Conservation (phyloP, 2,113 vertebrate species). For the Arvicanthis niloticus region DNA sequence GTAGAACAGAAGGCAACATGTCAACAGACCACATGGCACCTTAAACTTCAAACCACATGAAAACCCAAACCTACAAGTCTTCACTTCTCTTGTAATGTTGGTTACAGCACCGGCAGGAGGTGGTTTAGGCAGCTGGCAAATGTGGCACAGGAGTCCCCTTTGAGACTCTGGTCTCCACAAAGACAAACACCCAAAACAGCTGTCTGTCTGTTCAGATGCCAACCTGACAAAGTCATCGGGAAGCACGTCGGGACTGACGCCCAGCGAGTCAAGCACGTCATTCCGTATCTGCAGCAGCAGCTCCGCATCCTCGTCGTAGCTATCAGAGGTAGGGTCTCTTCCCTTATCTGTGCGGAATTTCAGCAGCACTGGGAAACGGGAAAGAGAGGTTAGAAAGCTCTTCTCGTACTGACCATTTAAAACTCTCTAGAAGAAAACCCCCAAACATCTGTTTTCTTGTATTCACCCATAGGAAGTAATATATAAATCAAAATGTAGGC, state of each 20-base stretch:
- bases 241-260: conserved; percentile 86
- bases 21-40: rapidly evolving
- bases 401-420: neutral
- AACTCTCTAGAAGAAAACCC: neutral
- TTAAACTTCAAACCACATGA: neutral
- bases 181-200: neutral
- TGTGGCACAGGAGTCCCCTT: neutral
- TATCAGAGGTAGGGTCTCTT: conserved; percentile 89
- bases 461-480: neutral
- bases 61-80: neutral
- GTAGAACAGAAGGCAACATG: neutral
- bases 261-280: conserved; percentile 90
- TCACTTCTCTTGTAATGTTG: neutral
- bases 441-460: neutral
- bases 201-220: neutral
- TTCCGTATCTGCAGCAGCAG: conserved; percentile 89
- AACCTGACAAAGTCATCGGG: conserved; percentile 93
- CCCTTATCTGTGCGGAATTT: conserved; percentile 94
- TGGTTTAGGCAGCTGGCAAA: neutral
- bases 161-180: neutral
- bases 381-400: neutral
- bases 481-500: neutral
- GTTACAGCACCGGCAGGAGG: neutral
- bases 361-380: conserved; percentile 90
- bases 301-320: conserved; percentile 86